Evolutionary conservation across 2,888 invertebrate genomes (phyloP).

Genomic region (Volucella inflata): DNA sequence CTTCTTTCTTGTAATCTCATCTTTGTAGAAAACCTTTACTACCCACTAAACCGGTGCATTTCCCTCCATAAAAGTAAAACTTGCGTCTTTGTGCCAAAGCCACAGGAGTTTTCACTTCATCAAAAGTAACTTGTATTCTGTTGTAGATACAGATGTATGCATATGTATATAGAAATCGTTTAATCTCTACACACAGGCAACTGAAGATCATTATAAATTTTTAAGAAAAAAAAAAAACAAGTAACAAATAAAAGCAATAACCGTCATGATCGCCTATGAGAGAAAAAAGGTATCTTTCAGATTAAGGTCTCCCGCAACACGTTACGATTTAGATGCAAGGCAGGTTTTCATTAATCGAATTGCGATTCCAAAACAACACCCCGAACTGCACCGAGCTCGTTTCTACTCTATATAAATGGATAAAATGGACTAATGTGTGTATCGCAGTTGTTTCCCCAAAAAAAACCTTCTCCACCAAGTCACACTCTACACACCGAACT

Average conservation of each 20-base stretch:
- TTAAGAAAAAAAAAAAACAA: neutral
- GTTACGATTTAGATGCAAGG: constrained; percentile 55
- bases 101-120: constrained; percentile 54
- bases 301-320: constrained; percentile 40
- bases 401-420: neutral
- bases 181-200: neutral
- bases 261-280: neutral
- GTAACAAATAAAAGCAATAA: neutral
- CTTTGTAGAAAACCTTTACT: constrained; percentile 42
- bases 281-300: neutral
- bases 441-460: constrained; percentile 32
- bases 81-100: constrained; percentile 27
- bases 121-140: constrained; percentile 19
- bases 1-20: constrained; percentile 25
- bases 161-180: neutral
- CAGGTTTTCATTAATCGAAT: constrained; percentile 60
- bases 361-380: constrained; percentile 32
- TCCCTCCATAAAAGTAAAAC: constrained; percentile 27
- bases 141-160: neutral
- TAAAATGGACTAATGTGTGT: constrained; percentile 41
- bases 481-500: constrained; percentile 35
- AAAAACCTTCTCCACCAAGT: constrained; percentile 55
- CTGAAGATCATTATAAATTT: constrained; percentile 16
- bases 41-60: constrained; percentile 58
- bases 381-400: constrained; percentile 28